Base-by-base conservation (phyloP, 2,113 vertebrate species). In the Ellobius talpinus region DNA sequence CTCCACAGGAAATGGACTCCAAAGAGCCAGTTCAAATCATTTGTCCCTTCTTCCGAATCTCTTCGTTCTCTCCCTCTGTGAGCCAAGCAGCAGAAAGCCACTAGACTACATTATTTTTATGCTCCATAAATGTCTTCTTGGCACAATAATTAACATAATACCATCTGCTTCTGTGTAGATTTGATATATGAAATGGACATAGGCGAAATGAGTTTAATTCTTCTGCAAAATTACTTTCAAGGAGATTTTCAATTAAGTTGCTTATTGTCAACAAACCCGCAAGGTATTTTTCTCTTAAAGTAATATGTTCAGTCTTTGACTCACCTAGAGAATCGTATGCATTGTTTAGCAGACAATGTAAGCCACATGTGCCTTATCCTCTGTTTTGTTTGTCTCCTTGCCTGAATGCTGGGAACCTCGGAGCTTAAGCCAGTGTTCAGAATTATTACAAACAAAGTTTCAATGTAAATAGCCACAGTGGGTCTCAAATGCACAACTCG, bases 161-260 rank as follows among this genome's bases (percentile, higher is more conserved):
- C 42, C 94, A 92, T 95, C 77, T 92, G 94, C 87, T 84, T 89
- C 45, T 36, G 66, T 94, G 86, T 68, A 89, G 55, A 93, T 97
- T 95, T 94, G 55, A 72, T 92, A 96, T 95, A 94, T 87, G 66
- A 97, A 98, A 79, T 82, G 45, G 17, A 87, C 66, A 90, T 45
- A 89, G 73, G 73, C 17, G 85, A 97, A 93, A 68, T 88, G 39
- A 81, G 42, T 93, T 90, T 81, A 81, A 95, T 91, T 87, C n/a
- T 89, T 97, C 50, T 93, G 42, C 68, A 94, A 96, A 93, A 95
- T 92, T 93, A 63, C 55, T 95, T 84, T 94, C 47, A 45, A 70
- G 92, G 86, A 95, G 66, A 95, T 94, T 97, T 97, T 82, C 88
- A 96, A 95, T 91, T 95, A 95, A 92, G 45, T 93, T 77, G 17